Percentiles rank a stretch among this genome's conserved stretches.
phyloP scores from a whole-genome alignment of 2,113 vertebrate species.

The Callospermophilus lateralis region DNA sequence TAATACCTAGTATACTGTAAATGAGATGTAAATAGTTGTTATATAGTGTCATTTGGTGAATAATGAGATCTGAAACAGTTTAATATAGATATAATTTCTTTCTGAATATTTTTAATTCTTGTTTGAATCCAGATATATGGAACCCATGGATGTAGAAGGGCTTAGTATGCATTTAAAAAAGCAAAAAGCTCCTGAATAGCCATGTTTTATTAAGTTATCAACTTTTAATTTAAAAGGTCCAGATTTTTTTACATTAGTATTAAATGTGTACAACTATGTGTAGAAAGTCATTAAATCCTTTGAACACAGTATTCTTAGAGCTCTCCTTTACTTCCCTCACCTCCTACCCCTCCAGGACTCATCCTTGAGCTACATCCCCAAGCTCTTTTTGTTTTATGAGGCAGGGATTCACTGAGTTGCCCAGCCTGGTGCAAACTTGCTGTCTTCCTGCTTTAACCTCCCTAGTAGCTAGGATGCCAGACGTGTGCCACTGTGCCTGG shows the following conservation, averaged over 20 bases:
- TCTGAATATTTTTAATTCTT: neutral
- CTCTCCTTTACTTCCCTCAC: neutral
- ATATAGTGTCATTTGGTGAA: neutral
- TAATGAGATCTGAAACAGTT: neutral
- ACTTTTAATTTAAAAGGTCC: slow-evolving; percentile 17
- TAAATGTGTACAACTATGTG: neutral
- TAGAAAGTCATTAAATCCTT: slow-evolving; percentile 59
- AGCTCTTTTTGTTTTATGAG: too few relatives aligned
- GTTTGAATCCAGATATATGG: neutral
- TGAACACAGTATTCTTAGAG: neutral
- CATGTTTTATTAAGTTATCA: neutral
- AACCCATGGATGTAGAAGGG: neutral
- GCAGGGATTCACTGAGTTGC: neutral
- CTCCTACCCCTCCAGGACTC: too few relatives aligned
- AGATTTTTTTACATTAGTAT: slow-evolving; percentile 7
- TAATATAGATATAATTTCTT: neutral
- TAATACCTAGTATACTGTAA: neutral
- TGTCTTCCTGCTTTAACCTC: neutral
- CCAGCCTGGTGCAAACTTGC: neutral
- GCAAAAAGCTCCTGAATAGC: neutral
- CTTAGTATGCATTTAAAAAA: neutral
- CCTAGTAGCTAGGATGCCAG: neutral
- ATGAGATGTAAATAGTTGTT: neutral
- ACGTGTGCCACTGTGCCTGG: neutral
- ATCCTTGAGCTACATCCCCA: neutral